Evolutionary conservation across 2,888 invertebrate species (phyloP), one percentile per base, ranked within the genome.

Genomic region (Drosophila mimetica): DNA sequence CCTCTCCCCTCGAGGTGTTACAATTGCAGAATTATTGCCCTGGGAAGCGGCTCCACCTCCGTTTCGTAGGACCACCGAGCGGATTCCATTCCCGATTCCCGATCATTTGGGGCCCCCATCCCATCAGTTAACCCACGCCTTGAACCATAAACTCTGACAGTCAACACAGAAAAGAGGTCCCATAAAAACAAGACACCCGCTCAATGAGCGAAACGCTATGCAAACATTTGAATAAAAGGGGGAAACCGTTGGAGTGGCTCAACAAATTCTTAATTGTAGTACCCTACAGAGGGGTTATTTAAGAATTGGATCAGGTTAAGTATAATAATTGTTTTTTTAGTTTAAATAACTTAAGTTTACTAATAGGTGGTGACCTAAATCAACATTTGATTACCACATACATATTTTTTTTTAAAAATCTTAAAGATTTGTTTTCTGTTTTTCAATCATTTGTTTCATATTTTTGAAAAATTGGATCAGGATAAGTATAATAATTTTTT

Each of bases 1-100:
- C 22, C 39, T 37, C 42, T 54, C 46, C 63, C 48, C 47, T 60
- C 55, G 47, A 71, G 74, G 76, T 80, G 84, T 75, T 77, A 82
- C 79, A 87, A 87, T 85, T 85, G 83, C 87, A 78, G 85, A 85
- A 85, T 87, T 87, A 87, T 85, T 85, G 85, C 79, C 84, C 76
- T 85, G 84, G 84, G 87, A 85, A 85, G 41, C 60, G 69, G 79
- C 82, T 85, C 85, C 84, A 87, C 83, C 87, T 65, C 64, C 79
- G 72, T 65, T 85, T 85, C 82, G 58, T 74, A 78, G 74, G 87
- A 85, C 84, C 87, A 85, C 79, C 79, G 71, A 54, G 58, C 42
- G 36, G 42, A 46, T n/a, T 37, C 39, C 47, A 42, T 13, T 22
- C 22, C 41, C 18, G 6, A n/a, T 20, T 25, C 39, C 25, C 13